Evolutionary conservation across 2,113 vertebrate genomes (phyloP).

Genomic region (Eptesicus fuscus): DNA sequence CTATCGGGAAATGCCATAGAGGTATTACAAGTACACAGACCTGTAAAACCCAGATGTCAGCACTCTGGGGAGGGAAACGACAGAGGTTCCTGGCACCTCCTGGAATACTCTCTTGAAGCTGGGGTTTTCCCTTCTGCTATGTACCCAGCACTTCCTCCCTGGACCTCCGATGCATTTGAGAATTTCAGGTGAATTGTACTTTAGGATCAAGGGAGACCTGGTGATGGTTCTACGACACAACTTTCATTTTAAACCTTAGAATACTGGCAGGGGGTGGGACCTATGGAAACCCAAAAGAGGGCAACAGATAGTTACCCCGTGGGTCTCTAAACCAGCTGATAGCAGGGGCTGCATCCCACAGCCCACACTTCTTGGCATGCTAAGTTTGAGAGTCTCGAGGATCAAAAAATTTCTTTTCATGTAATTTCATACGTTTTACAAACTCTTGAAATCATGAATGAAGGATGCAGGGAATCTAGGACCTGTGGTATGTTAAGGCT

Average conservation of each 20-base stretch:
- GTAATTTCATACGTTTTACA: background rate
- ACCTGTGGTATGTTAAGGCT: background rate
- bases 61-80: background rate
- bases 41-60: background rate
- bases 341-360: background rate
- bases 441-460: background rate
- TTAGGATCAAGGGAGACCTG: background rate
- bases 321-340: background rate
- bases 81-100: constrained; percentile 38
- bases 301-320: too few relatives aligned
- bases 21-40: background rate
- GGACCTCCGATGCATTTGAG: background rate
- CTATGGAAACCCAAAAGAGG: background rate
- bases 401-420: background rate
- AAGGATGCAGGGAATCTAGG: background rate
- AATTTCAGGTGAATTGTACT: background rate
- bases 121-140: constrained; percentile 27
- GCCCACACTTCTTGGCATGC: background rate
- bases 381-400: background rate
- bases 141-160: background rate
- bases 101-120: background rate
- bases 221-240: background rate
- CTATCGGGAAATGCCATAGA: background rate
- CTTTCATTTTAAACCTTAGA: background rate
- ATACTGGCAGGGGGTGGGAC: background rate